phyloP scores from a whole-genome alignment of 30 jellyfish, hydroid and myxozoan genomes.

The Chironex yamaguchii region DNA sequence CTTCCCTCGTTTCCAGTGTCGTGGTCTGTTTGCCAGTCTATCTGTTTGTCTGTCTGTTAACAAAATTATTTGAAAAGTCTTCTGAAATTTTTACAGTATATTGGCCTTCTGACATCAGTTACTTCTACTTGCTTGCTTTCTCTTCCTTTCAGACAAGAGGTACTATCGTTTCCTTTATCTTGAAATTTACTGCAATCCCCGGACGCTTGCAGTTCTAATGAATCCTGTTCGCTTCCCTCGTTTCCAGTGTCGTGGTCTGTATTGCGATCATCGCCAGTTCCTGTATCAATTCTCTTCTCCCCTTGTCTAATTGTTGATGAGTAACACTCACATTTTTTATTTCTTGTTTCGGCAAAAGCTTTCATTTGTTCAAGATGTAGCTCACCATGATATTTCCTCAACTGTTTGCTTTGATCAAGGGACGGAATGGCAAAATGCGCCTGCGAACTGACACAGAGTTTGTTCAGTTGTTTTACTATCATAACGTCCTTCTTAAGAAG shows the following conservation, averaged over 20 bases:
- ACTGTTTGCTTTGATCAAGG: not conserved
- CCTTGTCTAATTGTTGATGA: not conserved
- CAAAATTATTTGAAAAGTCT: no score
- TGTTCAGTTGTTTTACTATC: slow-evolving; percentile 13
- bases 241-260: no score
- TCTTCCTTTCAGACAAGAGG: no score
- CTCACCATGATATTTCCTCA: slow-evolving; percentile 2
- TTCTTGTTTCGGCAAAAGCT: slow-evolving; percentile 45
- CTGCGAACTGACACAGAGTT: slow-evolving; percentile 3
- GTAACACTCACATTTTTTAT: not conserved
- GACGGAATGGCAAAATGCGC: not conserved
- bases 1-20: no score
- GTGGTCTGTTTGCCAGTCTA: no score
- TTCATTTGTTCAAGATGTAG: slow-evolving; percentile 58
- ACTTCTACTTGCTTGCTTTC: not conserved
- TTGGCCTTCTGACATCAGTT: slow-evolving; percentile 11
- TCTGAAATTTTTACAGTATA: no score
- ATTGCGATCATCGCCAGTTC: not conserved
- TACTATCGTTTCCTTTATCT: not conserved
- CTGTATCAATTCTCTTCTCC: not conserved
- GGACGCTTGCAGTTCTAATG: not conserved
- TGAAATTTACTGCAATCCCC: no score
- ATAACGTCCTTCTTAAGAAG: slow-evolving; percentile 82
- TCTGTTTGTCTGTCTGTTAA: no score
- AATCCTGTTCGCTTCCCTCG: no score